Conservation (phyloP, 1,140 invertebrate species). For the Acromyrmex echinatior region DNA sequence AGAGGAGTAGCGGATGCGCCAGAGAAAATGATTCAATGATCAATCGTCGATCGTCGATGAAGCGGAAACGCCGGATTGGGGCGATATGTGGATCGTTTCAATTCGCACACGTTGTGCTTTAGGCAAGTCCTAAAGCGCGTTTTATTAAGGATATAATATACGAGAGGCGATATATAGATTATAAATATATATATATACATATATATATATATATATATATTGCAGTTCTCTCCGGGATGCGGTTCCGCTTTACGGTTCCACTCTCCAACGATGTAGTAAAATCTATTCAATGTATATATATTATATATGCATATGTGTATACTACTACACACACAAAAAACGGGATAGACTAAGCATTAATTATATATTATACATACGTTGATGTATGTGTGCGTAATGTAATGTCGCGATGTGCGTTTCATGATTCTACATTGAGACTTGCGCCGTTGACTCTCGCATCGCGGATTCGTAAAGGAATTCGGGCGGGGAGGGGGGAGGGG, state of each 20-base stretch:
- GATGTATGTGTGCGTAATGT: slow-evolving; percentile 56
- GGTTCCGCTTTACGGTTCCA: slow-evolving; percentile 19
- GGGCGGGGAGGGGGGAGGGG: neutral
- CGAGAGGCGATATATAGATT: slow-evolving; percentile 37
- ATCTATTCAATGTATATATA: slow-evolving; percentile 63
- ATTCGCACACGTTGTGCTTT: slow-evolving; percentile 44
- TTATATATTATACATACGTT: slow-evolving; percentile 56
- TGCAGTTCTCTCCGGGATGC: slow-evolving; percentile 36
- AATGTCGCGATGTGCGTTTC: slow-evolving; percentile 46
- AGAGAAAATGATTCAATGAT: slow-evolving; percentile 12
- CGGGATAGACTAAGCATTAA: slow-evolving; percentile 32
- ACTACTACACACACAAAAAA: slow-evolving; percentile 20
- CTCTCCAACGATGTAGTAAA: slow-evolving; percentile 60
- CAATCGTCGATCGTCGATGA: slow-evolving; percentile 19
- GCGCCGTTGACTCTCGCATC: slow-evolving; percentile 26
- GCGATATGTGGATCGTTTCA: slow-evolving; percentile 23
- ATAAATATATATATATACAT: too few species aligned
- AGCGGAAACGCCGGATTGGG: neutral
- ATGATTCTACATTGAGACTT: slow-evolving; percentile 25
- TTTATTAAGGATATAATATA: slow-evolving; percentile 47
- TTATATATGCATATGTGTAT: slow-evolving; percentile 53
- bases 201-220: neutral
- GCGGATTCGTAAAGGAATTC: slow-evolving; percentile 22
- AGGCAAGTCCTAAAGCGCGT: slow-evolving; percentile 26
- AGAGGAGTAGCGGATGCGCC: neutral